phyloP scores from a whole-genome alignment of 1,140 invertebrate genomes.

The Kradibia gibbosae region DNA sequence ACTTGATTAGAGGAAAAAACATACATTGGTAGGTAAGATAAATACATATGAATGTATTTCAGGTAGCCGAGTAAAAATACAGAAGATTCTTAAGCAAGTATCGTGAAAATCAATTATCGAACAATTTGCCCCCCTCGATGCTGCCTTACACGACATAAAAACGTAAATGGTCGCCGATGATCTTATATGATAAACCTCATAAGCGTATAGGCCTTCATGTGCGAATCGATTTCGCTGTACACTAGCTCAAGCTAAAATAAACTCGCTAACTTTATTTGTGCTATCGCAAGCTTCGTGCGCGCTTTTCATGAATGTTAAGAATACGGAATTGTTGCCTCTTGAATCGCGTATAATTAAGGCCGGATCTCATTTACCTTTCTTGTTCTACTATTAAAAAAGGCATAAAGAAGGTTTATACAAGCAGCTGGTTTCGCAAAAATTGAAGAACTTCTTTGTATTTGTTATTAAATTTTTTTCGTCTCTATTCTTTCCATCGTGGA shows the following conservation, averaged over 20 bases:
- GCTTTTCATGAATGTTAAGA: not conserved
- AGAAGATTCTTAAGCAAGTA: constrained; percentile 66
- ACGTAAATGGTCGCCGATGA: constrained; percentile 33
- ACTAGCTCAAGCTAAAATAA: constrained; percentile 57
- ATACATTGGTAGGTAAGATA: too few relatives aligned
- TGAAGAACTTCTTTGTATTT: not conserved
- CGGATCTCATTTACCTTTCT: constrained; percentile 1
- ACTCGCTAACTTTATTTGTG: constrained; percentile 49
- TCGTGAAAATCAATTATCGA: constrained; percentile 71
- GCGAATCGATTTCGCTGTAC: constrained; percentile 65
- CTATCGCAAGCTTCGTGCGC: not conserved
- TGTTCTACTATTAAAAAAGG: not conserved
- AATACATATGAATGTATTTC: too few relatives aligned
- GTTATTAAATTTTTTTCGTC: not conserved
- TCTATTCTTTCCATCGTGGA: too few relatives aligned
- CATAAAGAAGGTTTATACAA: not conserved
- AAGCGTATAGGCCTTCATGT: constrained; percentile 69
- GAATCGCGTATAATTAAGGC: constrained; percentile 39
- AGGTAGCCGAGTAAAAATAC: too few relatives aligned
- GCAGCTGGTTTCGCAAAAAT: not conserved
- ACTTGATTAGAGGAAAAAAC: constrained; percentile 70
- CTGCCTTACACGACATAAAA: not conserved
- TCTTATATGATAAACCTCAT: constrained; percentile 52
- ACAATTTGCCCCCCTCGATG: constrained; percentile 64
- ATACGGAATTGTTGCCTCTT: constrained; percentile 22